A percentile compares a stretch with the other conserved stretches of the same genome.
phyloP scores from a whole-genome alignment of 2,797 vertebrate genomes.

The Danio tinwini region DNA sequence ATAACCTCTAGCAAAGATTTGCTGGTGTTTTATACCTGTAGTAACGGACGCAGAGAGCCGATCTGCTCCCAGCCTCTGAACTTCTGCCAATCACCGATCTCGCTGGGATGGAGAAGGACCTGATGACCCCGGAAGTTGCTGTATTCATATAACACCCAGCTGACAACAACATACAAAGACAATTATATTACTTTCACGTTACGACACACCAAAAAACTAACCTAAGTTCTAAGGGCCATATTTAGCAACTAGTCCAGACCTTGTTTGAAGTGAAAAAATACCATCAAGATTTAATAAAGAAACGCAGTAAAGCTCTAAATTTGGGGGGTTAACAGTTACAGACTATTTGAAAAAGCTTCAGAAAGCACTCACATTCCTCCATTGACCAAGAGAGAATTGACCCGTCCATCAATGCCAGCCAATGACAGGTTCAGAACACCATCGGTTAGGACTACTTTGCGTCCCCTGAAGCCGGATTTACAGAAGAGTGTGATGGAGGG shows the following conservation, averaged over 20 bases:
- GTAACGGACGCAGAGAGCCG: slow-evolving; percentile 89
- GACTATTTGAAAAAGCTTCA: not conserved
- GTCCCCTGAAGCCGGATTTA: slow-evolving; percentile 86
- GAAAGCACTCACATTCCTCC: slow-evolving; percentile 89
- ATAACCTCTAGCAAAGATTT: not conserved
- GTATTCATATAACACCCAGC: slow-evolving; percentile 92
- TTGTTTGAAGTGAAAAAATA: no score
- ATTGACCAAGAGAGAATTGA: slow-evolving; percentile 87
- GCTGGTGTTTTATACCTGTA: slow-evolving; percentile 80
- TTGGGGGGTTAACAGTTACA: no score
- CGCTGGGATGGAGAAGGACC: slow-evolving; percentile 82
- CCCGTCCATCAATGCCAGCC: slow-evolving; percentile 78
- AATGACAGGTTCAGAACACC: slow-evolving; percentile 81
- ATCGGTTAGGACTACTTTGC: slow-evolving; percentile 78
- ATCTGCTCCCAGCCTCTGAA: slow-evolving; percentile 81
- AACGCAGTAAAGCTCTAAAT: no score
- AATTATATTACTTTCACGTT: not conserved
- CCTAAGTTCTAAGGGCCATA: no score
- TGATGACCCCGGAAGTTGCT: slow-evolving; percentile 89
- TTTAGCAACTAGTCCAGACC: no score
- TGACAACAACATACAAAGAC: slow-evolving; percentile 59
- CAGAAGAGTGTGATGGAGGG: slow-evolving; percentile 87
- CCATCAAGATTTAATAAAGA: no score
- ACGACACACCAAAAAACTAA: no score
- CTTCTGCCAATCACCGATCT: slow-evolving; percentile 82